These are phyloP conservation scores for Entomobrya proxima DNA, from an alignment of 2,888 invertebrate species.

Conservation along the genomic window DNA sequence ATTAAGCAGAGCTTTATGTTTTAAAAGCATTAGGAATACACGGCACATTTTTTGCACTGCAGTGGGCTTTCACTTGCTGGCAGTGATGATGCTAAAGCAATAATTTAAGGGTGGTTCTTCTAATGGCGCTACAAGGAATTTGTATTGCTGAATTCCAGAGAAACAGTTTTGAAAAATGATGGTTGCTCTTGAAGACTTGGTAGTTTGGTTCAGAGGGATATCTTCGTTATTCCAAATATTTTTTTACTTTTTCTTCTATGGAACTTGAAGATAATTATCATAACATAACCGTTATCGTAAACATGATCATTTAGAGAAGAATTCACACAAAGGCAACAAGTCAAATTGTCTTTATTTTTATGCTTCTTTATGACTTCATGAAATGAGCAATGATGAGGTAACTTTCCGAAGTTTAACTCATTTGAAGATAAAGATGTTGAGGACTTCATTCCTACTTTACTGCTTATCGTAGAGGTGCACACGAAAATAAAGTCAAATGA, in stretches of 20 bases:
- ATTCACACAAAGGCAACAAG: constrained; percentile 6
- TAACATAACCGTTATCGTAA: constrained; percentile 64
- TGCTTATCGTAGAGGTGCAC: not conserved
- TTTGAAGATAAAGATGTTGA: constrained; percentile 21
- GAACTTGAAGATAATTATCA: constrained; percentile 51
- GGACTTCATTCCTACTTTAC: not conserved
- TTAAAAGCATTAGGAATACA: constrained; percentile 15
- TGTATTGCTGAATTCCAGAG: constrained; percentile 29
- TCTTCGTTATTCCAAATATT: not conserved
- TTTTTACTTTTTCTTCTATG: not conserved
- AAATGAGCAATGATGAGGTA: constrained; percentile 29
- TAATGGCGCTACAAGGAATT: constrained; percentile 42
- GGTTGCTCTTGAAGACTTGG: not conserved
- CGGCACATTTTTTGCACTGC: constrained; percentile 34
- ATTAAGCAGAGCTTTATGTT: constrained; percentile 60
- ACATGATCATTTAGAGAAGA: constrained; percentile 49
- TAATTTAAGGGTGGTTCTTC: not conserved
- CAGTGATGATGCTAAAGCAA: not conserved
- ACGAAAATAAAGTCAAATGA: constrained; percentile 2
- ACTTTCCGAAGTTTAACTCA: not conserved
- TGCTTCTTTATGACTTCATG: constrained; percentile 24
- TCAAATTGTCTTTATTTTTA: constrained; percentile 27
- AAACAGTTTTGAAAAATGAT: constrained; percentile 1
- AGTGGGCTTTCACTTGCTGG: constrained; percentile 8
- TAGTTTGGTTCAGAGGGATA: not conserved